phyloP scores from a whole-genome alignment of 2,113 vertebrate species.

The Edolisoma coerulescens region DNA sequence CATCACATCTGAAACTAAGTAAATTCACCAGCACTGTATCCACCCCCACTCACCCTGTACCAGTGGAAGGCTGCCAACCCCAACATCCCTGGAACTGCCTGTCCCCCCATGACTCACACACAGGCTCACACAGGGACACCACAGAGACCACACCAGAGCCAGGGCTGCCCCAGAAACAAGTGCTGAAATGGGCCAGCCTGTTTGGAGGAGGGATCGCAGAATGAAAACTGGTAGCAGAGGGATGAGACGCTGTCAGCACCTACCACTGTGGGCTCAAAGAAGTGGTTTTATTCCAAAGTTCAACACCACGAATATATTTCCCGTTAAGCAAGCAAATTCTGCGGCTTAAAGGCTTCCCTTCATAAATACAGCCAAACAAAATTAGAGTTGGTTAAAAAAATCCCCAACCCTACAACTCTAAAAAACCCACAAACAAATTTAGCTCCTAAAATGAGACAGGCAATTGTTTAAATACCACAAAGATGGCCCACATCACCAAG shows the following conservation, averaged over 20 bases:
- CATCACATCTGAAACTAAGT: not conserved
- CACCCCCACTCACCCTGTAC: not conserved
- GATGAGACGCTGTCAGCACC: not conserved
- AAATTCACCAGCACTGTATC: not conserved
- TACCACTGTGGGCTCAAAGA: not conserved
- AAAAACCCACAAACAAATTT: not conserved
- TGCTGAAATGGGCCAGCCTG: not conserved
- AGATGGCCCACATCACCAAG: not conserved
- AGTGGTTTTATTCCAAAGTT: not conserved
- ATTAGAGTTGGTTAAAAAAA: not conserved
- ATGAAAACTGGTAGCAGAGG: not conserved
- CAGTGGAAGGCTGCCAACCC: not conserved
- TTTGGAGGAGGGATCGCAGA: not conserved
- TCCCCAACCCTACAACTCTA: not conserved
- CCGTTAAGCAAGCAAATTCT: not conserved
- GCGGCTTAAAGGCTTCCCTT: not conserved
- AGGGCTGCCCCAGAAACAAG: not conserved
- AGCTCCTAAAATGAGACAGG: not conserved
- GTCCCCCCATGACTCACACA: not conserved
- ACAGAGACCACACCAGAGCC: not conserved
- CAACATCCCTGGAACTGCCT: not conserved
- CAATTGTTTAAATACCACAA: not conserved
- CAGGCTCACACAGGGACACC: not conserved
- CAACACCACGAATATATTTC: not conserved
- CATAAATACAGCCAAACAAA: not conserved